Evolutionary conservation across 2,888 invertebrate genomes (phyloP), one percentile per base, ranked within the genome.

Genomic region (Unio pictorum): DNA sequence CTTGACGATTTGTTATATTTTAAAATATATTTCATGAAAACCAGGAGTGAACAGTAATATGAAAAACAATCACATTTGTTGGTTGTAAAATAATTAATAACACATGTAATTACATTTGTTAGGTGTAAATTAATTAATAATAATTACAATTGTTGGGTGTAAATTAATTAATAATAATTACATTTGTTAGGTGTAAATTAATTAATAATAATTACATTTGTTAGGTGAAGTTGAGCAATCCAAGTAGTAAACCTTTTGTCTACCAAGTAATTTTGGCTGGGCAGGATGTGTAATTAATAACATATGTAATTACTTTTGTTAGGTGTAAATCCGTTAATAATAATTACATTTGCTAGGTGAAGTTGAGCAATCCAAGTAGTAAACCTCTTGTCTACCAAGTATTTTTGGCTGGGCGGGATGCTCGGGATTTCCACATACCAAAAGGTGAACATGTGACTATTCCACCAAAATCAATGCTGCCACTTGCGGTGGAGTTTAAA

Each of bases 251-350:
- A 74, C 82, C 89, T 4, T 78, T 90, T 63, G 79, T 82, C n/a
- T 90, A 90, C 80, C 80, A 85, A 54, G 84, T 88, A 1, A 70
- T 88, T 62, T 66, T 90, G 23, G 86, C 89, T 20, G 90, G 90
- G 3, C 78, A 71, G 11, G 89, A 90, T 77, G 85, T 23, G 23
- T 23, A 23, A 23, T 23, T 23, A 23, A 23, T 23, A 23, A 23
- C 23, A 23, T 23, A 23, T 23, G 23, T 23, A 23, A 23, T 23
- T 30, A 30, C 3, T 56, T n/a, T 60, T 45, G 4, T 30, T 30
- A 30, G 5, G 30, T 4, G 30, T 30, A 30, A 30, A 30, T 30
- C 5, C 3, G 5, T 30, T 30, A 30, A 30, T 23, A 23, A 23
- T 45, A 45, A 45, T 66, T 23, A 67, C 23, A 28, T 17, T 18